Evolutionary conservation across 2,113 vertebrate species (phyloP).

Genomic region (Acrocephalus kingi): DNA sequence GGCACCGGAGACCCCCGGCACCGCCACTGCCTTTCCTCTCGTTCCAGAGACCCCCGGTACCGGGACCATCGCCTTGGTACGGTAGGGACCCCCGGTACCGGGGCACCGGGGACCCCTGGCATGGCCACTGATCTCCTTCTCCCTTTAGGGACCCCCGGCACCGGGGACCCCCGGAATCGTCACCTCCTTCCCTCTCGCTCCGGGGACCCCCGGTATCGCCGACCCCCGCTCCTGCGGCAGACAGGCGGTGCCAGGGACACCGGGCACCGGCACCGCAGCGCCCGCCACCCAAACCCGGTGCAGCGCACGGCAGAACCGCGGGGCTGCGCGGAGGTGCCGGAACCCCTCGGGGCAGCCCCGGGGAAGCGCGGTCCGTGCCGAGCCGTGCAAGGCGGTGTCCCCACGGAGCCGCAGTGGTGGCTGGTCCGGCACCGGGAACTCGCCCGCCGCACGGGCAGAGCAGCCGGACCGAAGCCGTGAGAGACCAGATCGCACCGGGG

Average conservation of each 20-base stretch:
- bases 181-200: fast-evolving
- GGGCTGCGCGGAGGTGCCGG: not conserved
- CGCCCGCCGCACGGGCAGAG: not conserved
- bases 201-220: not conserved
- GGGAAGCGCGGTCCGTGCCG: not conserved
- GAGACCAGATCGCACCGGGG: too few relatives aligned
- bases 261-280: too few relatives aligned
- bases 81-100: too few relatives aligned
- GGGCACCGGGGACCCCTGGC: not conserved
- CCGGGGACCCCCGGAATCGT: not conserved
- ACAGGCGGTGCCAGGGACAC: not conserved
- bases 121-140: too few relatives aligned
- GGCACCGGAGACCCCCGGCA: not conserved
- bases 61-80: too few relatives aligned
- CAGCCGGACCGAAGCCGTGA: not conserved
- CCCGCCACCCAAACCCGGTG: not conserved
- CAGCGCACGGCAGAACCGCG: not conserved
- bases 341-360: not conserved
- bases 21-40: too few relatives aligned
- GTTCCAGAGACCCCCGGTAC: not conserved
- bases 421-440: not conserved
- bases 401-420: too few relatives aligned
- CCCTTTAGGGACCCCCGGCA: not conserved
- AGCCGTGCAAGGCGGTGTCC: not conserved
- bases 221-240: not conserved